A percentile compares a stretch with the other conserved stretches of the same genome.
Conservation (phyloP, 2,113 vertebrate genomes). For the Stictonetta naevosa region DNA sequence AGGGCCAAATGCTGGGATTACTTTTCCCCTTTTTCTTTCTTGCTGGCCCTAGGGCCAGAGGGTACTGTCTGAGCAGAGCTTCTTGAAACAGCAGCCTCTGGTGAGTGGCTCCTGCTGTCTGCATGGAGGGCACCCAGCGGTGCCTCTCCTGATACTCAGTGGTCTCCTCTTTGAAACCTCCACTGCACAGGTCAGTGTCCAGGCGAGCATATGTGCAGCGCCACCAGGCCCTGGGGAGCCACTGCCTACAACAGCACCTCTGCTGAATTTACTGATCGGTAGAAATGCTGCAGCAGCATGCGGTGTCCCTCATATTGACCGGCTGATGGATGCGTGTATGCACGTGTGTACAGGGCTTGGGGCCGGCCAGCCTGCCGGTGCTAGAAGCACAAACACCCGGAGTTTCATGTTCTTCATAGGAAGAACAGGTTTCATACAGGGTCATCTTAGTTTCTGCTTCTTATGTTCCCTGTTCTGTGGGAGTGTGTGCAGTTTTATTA, state of each 20-base stretch:
- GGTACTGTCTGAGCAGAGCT: neutral
- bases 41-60: neutral
- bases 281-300: accelerated
- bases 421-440: neutral
- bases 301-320: neutral
- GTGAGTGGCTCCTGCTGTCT: accelerated
- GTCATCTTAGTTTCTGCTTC: neutral
- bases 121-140: neutral
- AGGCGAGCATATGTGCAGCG: accelerated
- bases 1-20: neutral
- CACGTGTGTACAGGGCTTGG: accelerated
- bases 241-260: neutral
- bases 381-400: neutral
- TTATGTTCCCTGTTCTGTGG: neutral
- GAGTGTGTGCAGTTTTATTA: neutral
- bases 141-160: neutral
- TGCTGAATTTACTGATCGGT: neutral
- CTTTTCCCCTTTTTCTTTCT: neutral
- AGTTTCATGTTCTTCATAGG: neutral
- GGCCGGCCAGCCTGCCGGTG: accelerated
- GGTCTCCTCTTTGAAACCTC: neutral
- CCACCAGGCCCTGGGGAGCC: neutral
- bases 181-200: accelerated
- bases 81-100: neutral
- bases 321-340: accelerated